Evolutionary conservation across 2,888 invertebrate species (phyloP), one percentile per base, ranked within the genome.

Genomic region (Lepidochrysops patricia): DNA sequence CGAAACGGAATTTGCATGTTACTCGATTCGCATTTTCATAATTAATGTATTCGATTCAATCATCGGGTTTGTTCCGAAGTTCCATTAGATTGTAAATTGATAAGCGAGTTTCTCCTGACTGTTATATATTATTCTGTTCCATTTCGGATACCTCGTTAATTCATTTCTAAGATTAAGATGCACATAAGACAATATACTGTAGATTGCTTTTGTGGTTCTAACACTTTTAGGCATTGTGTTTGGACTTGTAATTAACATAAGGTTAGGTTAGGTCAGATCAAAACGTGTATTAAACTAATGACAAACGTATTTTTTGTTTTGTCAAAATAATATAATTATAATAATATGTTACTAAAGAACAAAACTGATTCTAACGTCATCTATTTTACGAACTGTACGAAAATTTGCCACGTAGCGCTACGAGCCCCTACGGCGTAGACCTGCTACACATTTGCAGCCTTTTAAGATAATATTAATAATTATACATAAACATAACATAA

Each of bases 1-100:
- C 68, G 63, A 63, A 70, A 65, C 65, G 63, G 64, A 61, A 63
- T 65, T 63, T 66, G 58, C 60, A 60, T 62, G 63, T 64, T 62
- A 66, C 63, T 61, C 60, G 63, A 66, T 64, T 61, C 61, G 62
- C 62, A 61, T 60, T 60, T 64, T 59, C 60, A 54, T 63, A 62
- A 60, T 62, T 61, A 65, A 64, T 62, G 58, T 59, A 65, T 64
- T 65, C 62, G 59, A 60, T 54, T 54, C 54, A 54, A 54, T 54
- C 54, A 54, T 54, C 54, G 32, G 54, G 54, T 54, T 54, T 54
- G 54, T 54, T 54, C 54, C 54, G 27, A 54, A 54, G 54, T 54
- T 54, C 54, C 54, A 54, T 54, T 54, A 54, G 54, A 54, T 54
- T 54, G 54, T 54, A 54, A 54, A 54, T 54, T 54, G 15, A 54